phyloP scores from a whole-genome alignment of 1,140 invertebrate genomes.

The Bombus pyrosoma region DNA sequence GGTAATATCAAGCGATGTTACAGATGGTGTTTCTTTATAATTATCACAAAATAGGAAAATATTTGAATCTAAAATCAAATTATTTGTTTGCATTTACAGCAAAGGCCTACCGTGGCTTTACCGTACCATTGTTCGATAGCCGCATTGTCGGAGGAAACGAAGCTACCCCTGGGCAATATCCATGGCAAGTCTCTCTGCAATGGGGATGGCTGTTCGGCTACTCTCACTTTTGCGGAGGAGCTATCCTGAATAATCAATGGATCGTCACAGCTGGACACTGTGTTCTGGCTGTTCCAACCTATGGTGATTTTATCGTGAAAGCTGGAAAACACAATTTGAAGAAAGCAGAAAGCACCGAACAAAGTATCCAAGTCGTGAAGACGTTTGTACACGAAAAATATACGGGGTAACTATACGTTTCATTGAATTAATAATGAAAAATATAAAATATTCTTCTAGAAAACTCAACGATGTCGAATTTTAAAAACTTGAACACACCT shows the following conservation, averaged over 20 bases:
- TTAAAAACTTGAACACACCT: too few species aligned
- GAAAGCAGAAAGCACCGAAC: slow-evolving; percentile 76
- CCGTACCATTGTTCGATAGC: background rate
- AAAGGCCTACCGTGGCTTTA: slow-evolving; percentile 24
- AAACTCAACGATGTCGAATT: too few species aligned
- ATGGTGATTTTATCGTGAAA: slow-evolving; percentile 58
- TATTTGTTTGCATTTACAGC: slow-evolving; percentile 9
- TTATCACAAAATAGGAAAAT: too few species aligned
- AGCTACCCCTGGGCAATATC: slow-evolving; percentile 77
- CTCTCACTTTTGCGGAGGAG: slow-evolving; percentile 83
- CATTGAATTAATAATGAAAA: too few species aligned
- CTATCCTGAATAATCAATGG: slow-evolving; percentile 82
- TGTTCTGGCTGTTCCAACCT: slow-evolving; percentile 66
- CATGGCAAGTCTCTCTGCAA: slow-evolving; percentile 82
- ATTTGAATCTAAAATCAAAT: background rate
- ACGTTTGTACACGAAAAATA: slow-evolving; percentile 82
- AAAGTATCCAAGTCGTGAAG: slow-evolving; percentile 75
- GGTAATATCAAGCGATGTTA: too few species aligned
- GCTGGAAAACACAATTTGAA: slow-evolving; percentile 72
- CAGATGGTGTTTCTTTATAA: too few species aligned
- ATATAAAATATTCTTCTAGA: too few species aligned
- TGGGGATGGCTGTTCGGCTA: slow-evolving; percentile 55
- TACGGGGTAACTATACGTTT: slow-evolving; percentile 74
- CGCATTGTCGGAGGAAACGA: slow-evolving; percentile 81
- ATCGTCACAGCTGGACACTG: slow-evolving; percentile 84